A percentile compares a stretch with the other conserved stretches of the same genome.
Conservation (phyloP, 2,113 vertebrate genomes). For the Oryzias curvinotus region DNA sequence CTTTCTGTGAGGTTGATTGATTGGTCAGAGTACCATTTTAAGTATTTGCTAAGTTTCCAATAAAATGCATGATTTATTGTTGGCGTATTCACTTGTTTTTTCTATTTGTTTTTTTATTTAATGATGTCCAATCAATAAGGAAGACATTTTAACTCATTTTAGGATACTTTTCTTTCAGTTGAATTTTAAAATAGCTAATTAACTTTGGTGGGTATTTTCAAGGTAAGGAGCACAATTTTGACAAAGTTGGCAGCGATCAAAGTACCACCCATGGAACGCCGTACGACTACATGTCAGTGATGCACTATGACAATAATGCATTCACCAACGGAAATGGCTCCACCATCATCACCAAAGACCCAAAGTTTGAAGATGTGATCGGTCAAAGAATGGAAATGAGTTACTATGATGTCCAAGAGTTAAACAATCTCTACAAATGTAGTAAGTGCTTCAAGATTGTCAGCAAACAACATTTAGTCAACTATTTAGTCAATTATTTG, state of each 20-base stretch:
- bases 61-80: too few species aligned
- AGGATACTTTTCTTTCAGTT: neutral
- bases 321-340: slow-evolving; percentile 80
- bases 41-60: too few species aligned
- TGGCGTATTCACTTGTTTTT: too few species aligned
- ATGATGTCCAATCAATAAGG: too few species aligned
- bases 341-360: slow-evolving; percentile 82
- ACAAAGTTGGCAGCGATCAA: accelerated
- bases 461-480: neutral
- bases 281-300: slow-evolving; percentile 69
- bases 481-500: neutral
- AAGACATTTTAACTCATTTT: neutral
- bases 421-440: slow-evolving; percentile 80
- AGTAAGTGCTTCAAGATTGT: slow-evolving; percentile 70
- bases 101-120: too few species aligned
- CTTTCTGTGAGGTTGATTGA: too few species aligned
- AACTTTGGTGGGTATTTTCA: slow-evolving; percentile 8
- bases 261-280: slow-evolving; percentile 38
- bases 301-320: slow-evolving; percentile 81
- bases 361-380: slow-evolving; percentile 81
- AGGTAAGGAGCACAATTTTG: slow-evolving; percentile 16
- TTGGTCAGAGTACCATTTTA: too few species aligned
- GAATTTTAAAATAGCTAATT: neutral
- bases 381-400: slow-evolving; percentile 88
- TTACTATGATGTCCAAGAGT: slow-evolving; percentile 78